Evolutionary conservation across 2,797 vertebrate species (phyloP).

Genomic region (Balearica regulorum): DNA sequence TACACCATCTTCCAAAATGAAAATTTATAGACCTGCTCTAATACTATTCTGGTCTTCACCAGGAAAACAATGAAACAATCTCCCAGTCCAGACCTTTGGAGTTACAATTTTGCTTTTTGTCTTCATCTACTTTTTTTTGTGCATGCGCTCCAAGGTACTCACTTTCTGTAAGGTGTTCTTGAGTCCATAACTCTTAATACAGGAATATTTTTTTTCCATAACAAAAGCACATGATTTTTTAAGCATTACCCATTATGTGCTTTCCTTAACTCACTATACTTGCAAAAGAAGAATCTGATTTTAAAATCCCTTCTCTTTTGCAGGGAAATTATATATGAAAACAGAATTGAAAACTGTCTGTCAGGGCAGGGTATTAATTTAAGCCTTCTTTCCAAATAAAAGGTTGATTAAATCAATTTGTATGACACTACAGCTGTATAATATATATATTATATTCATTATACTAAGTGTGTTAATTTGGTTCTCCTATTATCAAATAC

Average conservation of each 20-base stretch:
- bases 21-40: not conserved
- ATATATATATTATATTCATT: not conserved
- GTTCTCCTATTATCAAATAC: not conserved
- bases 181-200: not conserved
- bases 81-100: not conserved
- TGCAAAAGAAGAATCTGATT: not conserved
- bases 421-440: not conserved
- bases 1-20: not conserved
- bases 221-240: not conserved
- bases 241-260: not conserved
- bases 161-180: not conserved
- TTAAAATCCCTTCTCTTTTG: not conserved
- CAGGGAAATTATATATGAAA: not conserved
- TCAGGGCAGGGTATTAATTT: not conserved
- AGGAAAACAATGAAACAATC: not conserved
- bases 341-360: not conserved
- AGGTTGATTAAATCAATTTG: not conserved
- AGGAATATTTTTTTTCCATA: not conserved
- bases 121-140: not conserved
- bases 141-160: not conserved
- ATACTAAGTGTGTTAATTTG: not conserved
- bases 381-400: not conserved
- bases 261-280: not conserved
- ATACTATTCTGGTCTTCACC: not conserved
- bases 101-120: not conserved